Evolutionary conservation across 1,140 invertebrate species (phyloP), one percentile per base, ranked within the genome.

Genomic region (Carposina sasakii): DNA sequence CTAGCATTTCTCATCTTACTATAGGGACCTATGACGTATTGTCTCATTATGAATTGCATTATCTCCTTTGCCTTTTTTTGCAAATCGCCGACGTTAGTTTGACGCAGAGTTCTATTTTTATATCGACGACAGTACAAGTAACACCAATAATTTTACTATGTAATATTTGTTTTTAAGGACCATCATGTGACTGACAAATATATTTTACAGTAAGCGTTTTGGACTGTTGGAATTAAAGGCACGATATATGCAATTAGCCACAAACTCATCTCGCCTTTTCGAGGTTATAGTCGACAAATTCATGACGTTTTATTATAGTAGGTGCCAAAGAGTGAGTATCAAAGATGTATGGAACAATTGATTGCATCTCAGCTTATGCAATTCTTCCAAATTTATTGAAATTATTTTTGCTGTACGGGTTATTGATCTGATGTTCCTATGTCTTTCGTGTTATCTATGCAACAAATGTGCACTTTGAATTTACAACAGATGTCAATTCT

Each of bases 391-490:
- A 82, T 68, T 72, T 55, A 60, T 69, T 76, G 61, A 76, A 82
- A 77, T 70, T 69, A 67, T 59, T 70, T 77, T 73, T 52, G 69
- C 68, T 67, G 71, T 77, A 79, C 79, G 79, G 79, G 79, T 83
- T 79, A 66, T 74, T 76, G 77, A 79, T 79, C 72, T 79, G 76
- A 81, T 83, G 79, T 81, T 81, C 77, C 79, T 81, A 83, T 71
- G 57, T 65, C 71, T 67, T 68, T 75, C 64, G 64, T 67, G 67
- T 68, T 67, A 73, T 71, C 60, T 70, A 66, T 58, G 63, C 69
- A 70, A 67, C 70, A 72, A 68, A n/a, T 74, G 70, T 64, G 61
- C 63, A 52, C 54, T 50, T 56, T 54, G 48, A 40, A 2, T 30
- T 43, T n/a, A 39, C 37, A 60, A 66, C 60, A 56, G 60, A 63